phyloP scores from a whole-genome alignment of 2,888 invertebrate species.

The Xiphydria camelus region DNA sequence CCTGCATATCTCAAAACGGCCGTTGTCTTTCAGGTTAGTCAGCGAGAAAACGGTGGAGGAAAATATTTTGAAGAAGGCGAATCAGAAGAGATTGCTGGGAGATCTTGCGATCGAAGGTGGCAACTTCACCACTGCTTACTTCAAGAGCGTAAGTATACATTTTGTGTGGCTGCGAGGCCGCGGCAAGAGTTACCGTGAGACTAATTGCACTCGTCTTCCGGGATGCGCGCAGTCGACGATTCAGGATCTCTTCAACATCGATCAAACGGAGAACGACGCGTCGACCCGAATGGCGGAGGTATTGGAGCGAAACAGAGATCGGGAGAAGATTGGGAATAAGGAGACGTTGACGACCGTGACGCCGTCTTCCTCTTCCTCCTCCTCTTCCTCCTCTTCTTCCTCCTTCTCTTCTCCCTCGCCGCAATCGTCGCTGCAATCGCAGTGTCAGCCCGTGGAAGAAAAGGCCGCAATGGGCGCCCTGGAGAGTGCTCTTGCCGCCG shows the following conservation, averaged over 20 bases:
- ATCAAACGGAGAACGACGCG: conserved; percentile 66
- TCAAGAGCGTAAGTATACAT: conserved; percentile 78
- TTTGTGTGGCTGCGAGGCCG: too few species aligned
- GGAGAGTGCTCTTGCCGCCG: conserved; percentile 84
- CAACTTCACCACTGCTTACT: conserved; percentile 96
- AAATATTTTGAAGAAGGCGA: conserved; percentile 98
- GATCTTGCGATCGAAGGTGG: conserved; percentile 98
- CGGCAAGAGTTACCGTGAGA: too few species aligned
- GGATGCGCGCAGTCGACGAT: conserved; percentile 73
- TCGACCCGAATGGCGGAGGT: conserved; percentile 64
- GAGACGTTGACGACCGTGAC: conserved; percentile 29
- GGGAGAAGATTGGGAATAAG: conserved; percentile 51
- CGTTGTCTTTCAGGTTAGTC: conserved; percentile 69
- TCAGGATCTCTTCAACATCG: conserved; percentile 86
- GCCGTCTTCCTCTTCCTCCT: neutral
- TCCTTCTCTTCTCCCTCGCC: conserved; percentile 29
- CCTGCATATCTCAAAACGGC: neutral
- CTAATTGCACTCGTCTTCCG: conserved; percentile 22
- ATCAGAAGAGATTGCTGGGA: conserved; percentile 93
- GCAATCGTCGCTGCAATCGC: conserved; percentile 19
- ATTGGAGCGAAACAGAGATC: conserved; percentile 60
- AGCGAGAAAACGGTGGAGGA: conserved; percentile 98
- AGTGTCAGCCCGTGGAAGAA: conserved; percentile 57
- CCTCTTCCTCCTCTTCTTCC: conserved; percentile 24
- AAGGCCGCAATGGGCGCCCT: conserved; percentile 68